Evolutionary conservation across 2,797 vertebrate genomes (phyloP).

Genomic region (Sphenopsis melanotis): DNA sequence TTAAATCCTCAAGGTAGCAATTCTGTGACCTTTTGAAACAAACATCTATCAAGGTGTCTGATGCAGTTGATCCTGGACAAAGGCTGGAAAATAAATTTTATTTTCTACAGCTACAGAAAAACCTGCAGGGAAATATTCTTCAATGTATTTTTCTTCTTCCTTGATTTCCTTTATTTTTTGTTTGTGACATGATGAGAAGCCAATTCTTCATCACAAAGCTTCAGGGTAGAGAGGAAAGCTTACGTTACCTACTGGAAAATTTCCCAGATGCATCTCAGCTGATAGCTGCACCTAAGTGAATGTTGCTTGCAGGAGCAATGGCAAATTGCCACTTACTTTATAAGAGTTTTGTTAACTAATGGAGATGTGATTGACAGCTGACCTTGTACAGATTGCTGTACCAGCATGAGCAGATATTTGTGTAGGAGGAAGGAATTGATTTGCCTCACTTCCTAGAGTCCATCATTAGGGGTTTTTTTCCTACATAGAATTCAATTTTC

Average conservation of each 20-base stretch:
- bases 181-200: background rate
- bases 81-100: background rate
- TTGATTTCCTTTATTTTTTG: background rate
- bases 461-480: background rate
- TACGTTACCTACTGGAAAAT: background rate
- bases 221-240: background rate
- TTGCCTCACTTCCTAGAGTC: background rate
- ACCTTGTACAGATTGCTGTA: background rate
- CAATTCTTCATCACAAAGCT: background rate
- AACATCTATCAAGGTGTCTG: background rate
- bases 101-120: background rate
- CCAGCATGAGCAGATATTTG: background rate
- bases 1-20: background rate
- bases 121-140: background rate
- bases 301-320: background rate
- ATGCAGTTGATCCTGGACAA: background rate
- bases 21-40: background rate
- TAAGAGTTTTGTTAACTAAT: background rate
- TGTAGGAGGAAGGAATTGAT: slow-evolving; percentile 1
- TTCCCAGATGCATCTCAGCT: slow-evolving; percentile 3
- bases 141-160: background rate
- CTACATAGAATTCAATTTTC: background rate
- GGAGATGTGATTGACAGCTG: background rate
- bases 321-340: background rate
- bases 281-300: background rate